Evolutionary conservation across 2,113 vertebrate genomes (phyloP).

Genomic region (Rhinopithecus roxellana): DNA sequence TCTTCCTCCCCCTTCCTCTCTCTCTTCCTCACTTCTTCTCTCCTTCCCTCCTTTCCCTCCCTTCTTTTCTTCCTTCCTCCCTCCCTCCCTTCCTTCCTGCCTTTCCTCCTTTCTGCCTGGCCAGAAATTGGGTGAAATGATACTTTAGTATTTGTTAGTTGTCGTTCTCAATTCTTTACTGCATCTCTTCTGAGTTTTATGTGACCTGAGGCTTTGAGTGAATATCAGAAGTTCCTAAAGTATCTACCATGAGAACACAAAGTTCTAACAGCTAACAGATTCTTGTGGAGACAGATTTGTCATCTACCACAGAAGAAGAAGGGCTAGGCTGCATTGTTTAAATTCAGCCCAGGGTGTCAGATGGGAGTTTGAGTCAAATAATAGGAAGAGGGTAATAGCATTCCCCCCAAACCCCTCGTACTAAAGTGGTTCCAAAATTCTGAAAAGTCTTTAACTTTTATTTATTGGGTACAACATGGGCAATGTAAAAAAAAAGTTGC

Average conservation of each 20-base stretch:
- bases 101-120: not conserved
- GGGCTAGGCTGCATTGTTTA: not conserved
- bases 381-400: constrained; percentile 48
- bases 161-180: not conserved
- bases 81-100: rapidly evolving
- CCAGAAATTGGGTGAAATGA: not conserved
- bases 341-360: constrained; percentile 63
- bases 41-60: not conserved
- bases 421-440: constrained; percentile 52
- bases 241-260: constrained; percentile 66
- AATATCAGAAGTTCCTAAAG: constrained; percentile 49
- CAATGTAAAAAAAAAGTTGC: not conserved
- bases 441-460: constrained; percentile 52
- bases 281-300: constrained; percentile 16
- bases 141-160: not conserved
- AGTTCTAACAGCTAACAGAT: constrained; percentile 64
- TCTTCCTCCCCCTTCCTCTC: not conserved
- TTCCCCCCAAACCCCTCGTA: not conserved
- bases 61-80: not conserved
- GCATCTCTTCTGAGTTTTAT: not conserved
- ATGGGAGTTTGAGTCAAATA: constrained; percentile 40
- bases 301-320: not conserved
- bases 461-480: not conserved
- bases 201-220: not conserved
- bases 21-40: rapidly evolving